phyloP scores from a whole-genome alignment of 2,888 invertebrate species.

The Lissonota sp. region DNA sequence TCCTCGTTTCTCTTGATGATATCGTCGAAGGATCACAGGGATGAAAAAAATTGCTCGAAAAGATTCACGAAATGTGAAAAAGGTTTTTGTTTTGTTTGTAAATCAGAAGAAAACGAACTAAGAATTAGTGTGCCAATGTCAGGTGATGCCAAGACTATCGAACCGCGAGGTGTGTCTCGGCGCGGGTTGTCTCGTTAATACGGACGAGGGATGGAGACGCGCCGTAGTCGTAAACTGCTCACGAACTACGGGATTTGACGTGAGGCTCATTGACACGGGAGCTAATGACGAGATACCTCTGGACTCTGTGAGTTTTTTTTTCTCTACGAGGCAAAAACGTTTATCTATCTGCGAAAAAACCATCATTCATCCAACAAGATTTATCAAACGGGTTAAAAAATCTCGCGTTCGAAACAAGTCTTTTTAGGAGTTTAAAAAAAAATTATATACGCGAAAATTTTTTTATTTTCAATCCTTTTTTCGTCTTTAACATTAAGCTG shows the following conservation, averaged over 20 bases:
- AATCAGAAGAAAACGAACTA: constrained; percentile 39
- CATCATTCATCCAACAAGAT: too few relatives aligned
- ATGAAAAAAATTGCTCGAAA: background rate
- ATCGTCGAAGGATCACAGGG: constrained; percentile 33
- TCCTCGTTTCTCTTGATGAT: background rate
- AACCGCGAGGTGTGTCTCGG: constrained; percentile 78
- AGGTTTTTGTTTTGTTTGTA: background rate
- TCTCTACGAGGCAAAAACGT: background rate
- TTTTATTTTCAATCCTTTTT: too few relatives aligned
- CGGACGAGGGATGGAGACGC: constrained; percentile 78
- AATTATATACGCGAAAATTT: too few relatives aligned
- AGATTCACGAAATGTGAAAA: background rate
- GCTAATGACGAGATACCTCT: constrained; percentile 75
- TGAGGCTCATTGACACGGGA: constrained; percentile 82
- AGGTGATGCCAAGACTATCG: constrained; percentile 81
- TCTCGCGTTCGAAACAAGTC: too few relatives aligned
- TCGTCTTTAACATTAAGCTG: too few relatives aligned
- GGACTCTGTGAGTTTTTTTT: constrained; percentile 79
- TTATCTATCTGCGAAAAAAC: constrained; percentile 58
- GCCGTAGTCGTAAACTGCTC: constrained; percentile 78
- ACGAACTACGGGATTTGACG: constrained; percentile 71
- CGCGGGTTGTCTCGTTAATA: constrained; percentile 80
- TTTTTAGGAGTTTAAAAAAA: too few relatives aligned
- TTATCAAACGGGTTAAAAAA: background rate
- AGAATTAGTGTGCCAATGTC: constrained; percentile 73